Base-by-base conservation (phyloP, 2,888 invertebrate species). In the Idaea straminata region DNA sequence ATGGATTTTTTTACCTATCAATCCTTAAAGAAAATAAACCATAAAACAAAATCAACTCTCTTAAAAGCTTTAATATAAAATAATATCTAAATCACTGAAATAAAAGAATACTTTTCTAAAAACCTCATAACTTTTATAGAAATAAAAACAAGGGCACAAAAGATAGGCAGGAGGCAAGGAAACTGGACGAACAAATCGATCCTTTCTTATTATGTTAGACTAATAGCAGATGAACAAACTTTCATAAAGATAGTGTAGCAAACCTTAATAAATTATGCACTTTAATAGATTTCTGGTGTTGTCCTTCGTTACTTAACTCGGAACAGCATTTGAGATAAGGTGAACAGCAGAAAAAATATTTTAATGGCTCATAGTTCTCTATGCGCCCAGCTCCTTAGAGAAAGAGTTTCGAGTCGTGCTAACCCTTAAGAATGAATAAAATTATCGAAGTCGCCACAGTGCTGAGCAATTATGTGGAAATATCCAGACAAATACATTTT, bases 11-110 rank as follows among this genome's bases (percentile, higher is more conserved):
- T 36, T 36, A 36, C 36, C 4, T 47, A 47, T 16, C 35, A 62
- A 61, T 62, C 61, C 47, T n/a, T 74, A 71, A 77, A 76, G 76
- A 80, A 77, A 77, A 76, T 73, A 76, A 76, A 72, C 67, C 72
- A 69, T 66, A 64, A 78, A 81, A 83, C 83, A 84, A 79, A 80
- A 79, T 77, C 76, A 78, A 72, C 74, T 74, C 75, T 80, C 83
- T 85, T 91, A 89, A 91, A 91, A 91, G 91, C 89, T 75, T 81
- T 81, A 82, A 84, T 83, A 85, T 86, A 81, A 85, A 79, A 80
- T 79, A 80, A 83, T 90, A 92, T 92, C 91, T 92, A 86, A 90
- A 91, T 89, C 87, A 85, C 91, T 82, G 82, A 84, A 89, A 90
- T 91, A 91, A 91, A 89, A 86, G 83, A 83, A 87, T 85, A 85